These are phyloP conservation scores for Xyrichtys novacula DNA, from an alignment of 2,797 vertebrate species.

Conservation along the genomic window DNA sequence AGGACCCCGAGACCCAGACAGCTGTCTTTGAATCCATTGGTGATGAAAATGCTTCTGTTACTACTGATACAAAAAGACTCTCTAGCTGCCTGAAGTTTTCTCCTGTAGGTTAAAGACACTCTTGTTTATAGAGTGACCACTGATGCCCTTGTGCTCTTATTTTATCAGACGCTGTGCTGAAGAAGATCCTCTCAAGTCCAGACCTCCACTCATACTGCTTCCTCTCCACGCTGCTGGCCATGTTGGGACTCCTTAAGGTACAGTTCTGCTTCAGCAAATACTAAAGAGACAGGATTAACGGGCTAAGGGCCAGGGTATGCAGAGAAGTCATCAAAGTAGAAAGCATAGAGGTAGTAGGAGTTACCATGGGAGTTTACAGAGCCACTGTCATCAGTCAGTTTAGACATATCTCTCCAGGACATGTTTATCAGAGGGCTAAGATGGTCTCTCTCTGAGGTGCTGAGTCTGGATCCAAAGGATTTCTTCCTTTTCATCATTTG, in stretches of 20 bases:
- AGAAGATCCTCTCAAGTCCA: slow-evolving; percentile 87
- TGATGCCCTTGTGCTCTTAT: not conserved
- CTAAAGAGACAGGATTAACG: not conserved
- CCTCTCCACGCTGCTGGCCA: slow-evolving; percentile 89
- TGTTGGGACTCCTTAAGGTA: slow-evolving; percentile 96
- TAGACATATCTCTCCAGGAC: too few species aligned
- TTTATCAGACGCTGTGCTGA: slow-evolving; percentile 88
- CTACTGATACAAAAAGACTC: not conserved
- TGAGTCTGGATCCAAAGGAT: not conserved
- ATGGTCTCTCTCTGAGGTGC: slow-evolving; percentile 6
- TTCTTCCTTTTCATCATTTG: not conserved
- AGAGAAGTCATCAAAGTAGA: not conserved
- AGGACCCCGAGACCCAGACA: slow-evolving; percentile 85
- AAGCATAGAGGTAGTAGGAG: too few species aligned
- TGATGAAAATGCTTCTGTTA: slow-evolving; percentile 37
- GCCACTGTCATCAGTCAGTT: too few species aligned
- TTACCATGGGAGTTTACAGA: too few species aligned
- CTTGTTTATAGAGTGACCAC: not conserved
- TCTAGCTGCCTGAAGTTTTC: not conserved
- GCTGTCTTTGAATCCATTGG: slow-evolving; percentile 79
- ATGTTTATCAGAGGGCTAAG: too few species aligned
- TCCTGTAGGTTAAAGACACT: too few species aligned
- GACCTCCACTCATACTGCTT: slow-evolving; percentile 88
- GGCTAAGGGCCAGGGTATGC: not conserved
- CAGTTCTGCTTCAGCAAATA: not conserved